Evolutionary conservation across 2,888 invertebrate genomes (phyloP), one percentile per base, ranked within the genome.

Genomic region (Dastarcus helophoroides): DNA sequence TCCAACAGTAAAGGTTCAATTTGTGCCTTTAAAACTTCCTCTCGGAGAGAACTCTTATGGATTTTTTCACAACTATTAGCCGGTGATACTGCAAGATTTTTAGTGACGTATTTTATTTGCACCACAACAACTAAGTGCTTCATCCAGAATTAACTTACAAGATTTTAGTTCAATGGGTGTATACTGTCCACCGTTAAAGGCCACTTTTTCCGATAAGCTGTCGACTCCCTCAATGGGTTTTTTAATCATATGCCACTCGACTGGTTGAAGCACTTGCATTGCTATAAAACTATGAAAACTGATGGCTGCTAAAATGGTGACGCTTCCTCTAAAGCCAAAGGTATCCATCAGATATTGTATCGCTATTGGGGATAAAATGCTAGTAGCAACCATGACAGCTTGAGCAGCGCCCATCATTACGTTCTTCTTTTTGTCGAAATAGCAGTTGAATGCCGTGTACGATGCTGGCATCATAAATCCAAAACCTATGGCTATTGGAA

Each of bases 381-480:
- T 71, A 0, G 75, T 75, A 22, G 76, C 52, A 5, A 77, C 79
- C 43, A 81, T 74, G 39, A 79, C 58, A 0, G 76, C 71, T 54
- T 83, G 83, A n/a, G 78, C 71, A 7, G 76, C 67, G 33, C 79
- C 76, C 78, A 81, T 82, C 65, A 81, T 76, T 30, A 77, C 66
- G 0, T 76, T 74, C 4, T 80, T 65, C 47, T 69, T 76, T 45
- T 71, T 70, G 0, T 75, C 71, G 46, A 83, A 83, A 47, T 80
- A 83, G 38, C 73, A 70, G 46, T 83, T 82, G 45, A 84, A 79
- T 4, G 76, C 74, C 2, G 80, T 77, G 41, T 76, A 79, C 25
- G 74, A 69, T 3, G 81, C 71, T 19, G 82, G 80, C 37, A 81
- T 65, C 63, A 82, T 74, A 0, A 82, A 61, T 0, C 83, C 83